Conservation (phyloP, 2,888 invertebrate species). For the Aleiodes testaceus region DNA sequence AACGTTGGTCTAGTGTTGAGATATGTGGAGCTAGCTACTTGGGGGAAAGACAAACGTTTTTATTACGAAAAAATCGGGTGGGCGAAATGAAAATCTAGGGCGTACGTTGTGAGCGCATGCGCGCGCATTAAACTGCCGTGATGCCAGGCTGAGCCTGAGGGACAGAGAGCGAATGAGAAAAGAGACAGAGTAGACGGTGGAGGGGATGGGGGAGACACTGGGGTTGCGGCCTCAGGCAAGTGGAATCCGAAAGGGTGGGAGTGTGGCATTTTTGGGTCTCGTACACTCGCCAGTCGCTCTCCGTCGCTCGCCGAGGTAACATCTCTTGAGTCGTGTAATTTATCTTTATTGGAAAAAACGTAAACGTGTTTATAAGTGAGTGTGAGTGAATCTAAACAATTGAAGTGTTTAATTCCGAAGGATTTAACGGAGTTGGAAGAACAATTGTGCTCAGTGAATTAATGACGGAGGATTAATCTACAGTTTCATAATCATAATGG, state of each 20-base stretch:
- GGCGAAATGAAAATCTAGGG: slow-evolving; percentile 67
- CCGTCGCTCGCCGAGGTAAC: slow-evolving; percentile 60
- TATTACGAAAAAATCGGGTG: slow-evolving; percentile 69
- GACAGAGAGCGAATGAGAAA: neutral
- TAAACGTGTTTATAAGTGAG: neutral
- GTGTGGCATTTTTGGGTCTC: slow-evolving; percentile 65
- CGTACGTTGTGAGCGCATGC: slow-evolving; percentile 50
- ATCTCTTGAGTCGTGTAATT: slow-evolving; percentile 13
- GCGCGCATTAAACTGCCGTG: slow-evolving; percentile 29
- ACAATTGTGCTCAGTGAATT: too few species aligned
- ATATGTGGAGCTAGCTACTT: slow-evolving; percentile 62
- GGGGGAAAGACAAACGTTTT: slow-evolving; percentile 68
- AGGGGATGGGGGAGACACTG: slow-evolving; percentile 35
- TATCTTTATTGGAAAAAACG: neutral
- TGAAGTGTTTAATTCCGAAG: too few species aligned
- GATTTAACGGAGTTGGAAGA: too few species aligned
- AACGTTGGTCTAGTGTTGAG: slow-evolving; percentile 46
- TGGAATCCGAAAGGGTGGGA: slow-evolving; percentile 55
- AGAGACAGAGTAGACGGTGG: slow-evolving; percentile 13
- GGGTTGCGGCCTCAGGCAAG: slow-evolving; percentile 46
- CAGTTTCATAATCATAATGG: neutral
- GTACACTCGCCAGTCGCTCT: slow-evolving; percentile 63
- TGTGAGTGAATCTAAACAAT: too few species aligned
- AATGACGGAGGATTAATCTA: neutral
- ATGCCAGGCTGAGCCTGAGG: slow-evolving; percentile 7